Evolutionary conservation across 2,113 vertebrate species (phyloP).

Genomic region (Ellobius talpinus): DNA sequence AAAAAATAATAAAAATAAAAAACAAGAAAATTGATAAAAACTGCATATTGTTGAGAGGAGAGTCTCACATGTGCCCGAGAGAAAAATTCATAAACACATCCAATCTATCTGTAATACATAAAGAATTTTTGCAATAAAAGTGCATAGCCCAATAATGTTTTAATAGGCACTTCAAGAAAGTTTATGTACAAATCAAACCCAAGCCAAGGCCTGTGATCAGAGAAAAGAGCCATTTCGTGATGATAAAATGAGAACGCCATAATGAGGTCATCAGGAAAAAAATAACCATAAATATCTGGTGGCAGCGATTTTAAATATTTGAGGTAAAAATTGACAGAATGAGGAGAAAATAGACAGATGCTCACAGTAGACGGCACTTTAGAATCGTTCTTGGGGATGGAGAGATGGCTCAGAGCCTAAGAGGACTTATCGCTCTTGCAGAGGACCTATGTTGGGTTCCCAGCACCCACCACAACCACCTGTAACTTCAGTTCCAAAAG

Average conservation of each 20-base stretch:
- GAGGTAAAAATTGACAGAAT: background rate
- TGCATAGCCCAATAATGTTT: conserved; percentile 36
- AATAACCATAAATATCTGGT: background rate
- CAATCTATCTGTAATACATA: background rate
- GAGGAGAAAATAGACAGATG: background rate
- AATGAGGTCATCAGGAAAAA: conserved; percentile 11
- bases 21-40: conserved; percentile 33
- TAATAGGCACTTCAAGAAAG: conserved; percentile 12
- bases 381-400: background rate
- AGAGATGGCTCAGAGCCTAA: background rate
- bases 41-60: too few relatives aligned
- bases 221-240: background rate
- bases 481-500: background rate
- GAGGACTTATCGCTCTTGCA: background rate
- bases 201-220: background rate
- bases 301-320: background rate
- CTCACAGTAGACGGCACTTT: too few relatives aligned
- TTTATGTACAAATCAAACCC: background rate
- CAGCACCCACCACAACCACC: background rate
- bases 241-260: background rate
- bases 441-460: background rate
- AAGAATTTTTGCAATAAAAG: conserved; percentile 31
- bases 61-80: background rate
- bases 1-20: background rate
- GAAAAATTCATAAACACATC: background rate